phyloP scores from a whole-genome alignment of 2,797 vertebrate species.

The Loris lydekkerianus region DNA sequence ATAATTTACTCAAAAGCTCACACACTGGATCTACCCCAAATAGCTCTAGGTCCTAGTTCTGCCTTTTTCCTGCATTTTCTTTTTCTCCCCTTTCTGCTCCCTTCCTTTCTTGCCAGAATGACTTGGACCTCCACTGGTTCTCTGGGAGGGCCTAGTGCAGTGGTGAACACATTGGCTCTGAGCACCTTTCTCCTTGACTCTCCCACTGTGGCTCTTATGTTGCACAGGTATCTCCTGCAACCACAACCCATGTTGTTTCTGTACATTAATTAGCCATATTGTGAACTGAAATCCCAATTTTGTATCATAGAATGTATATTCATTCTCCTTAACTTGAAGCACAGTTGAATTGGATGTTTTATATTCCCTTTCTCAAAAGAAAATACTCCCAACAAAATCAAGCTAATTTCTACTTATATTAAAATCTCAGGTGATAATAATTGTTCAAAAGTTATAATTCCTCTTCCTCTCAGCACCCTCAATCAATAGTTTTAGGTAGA shows the following conservation, averaged over 20 bases:
- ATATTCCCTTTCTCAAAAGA: constrained; percentile 15
- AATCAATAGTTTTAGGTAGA: neutral
- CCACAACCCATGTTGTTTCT: neutral
- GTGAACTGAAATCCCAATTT: constrained; percentile 14
- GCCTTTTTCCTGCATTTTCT: neutral
- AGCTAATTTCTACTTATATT: neutral
- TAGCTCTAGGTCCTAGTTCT: neutral
- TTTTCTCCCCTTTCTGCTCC: neutral
- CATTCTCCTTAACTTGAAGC: constrained; percentile 46
- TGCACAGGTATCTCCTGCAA: neutral
- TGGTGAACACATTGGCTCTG: neutral
- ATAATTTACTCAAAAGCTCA: constrained; percentile 43
- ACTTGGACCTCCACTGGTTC: neutral
- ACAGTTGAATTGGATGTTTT: neutral
- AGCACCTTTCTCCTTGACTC: neutral
- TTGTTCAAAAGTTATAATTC: neutral
- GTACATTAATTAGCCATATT: neutral
- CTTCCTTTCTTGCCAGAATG: neutral
- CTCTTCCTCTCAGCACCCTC: neutral
- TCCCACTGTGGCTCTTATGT: neutral
- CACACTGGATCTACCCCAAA: neutral
- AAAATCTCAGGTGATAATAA: neutral
- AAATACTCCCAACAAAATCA: neutral
- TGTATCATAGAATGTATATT: neutral
- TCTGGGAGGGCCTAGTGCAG: neutral